Base-by-base conservation (phyloP, 2,113 vertebrate genomes). In the Athene noctua region DNA sequence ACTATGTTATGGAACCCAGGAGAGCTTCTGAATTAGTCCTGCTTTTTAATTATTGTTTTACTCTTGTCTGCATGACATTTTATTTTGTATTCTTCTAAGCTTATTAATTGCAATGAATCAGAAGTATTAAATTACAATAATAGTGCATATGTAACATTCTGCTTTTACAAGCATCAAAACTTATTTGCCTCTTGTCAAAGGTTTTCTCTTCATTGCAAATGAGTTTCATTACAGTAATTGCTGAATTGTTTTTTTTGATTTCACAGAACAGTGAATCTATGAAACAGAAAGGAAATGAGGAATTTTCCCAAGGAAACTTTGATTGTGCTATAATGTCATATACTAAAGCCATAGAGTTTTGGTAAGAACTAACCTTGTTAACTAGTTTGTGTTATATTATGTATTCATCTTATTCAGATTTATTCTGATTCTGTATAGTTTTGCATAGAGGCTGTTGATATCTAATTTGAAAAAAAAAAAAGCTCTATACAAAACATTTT, bases 221-320 rank as follows among this genome's bases (percentile, higher is more conserved):
- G 40, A 40, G 8, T n/a, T 74, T 42, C 22, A 42, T 58, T 74
- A 55, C 90, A 90, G 49, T 70, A 21, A 47, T 75, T 87, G n/a
- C 15, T 6, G 25, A 75, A 58, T 74, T 71, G 46, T 88, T 92
- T 59, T 51, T 62, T 23, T 96, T 97, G 79, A 40, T 96, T 97
- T 86, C 88, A 23, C 97, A 99, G 99, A 97, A 97, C 97, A 98
- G 99, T 96, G 99, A 99, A 57, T 88, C 82, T 40, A 98, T 99
- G 98, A 99, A 99, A 90, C 97, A 81, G 67, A 98, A 59, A 93
- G 99, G 99, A 89, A 99, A 99, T 74, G 96, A 97, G 10, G 97
- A 98, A 13, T 99, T 99, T 97, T 95, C 98, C 89, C 98, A 95
- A n/a, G 92, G 98, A 72, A 97, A 98, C 27, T 99, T 98, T 91